These are phyloP conservation scores for Magallana gigas DNA, from an alignment of 1,140 invertebrate species.

Conservation along the genomic window DNA sequence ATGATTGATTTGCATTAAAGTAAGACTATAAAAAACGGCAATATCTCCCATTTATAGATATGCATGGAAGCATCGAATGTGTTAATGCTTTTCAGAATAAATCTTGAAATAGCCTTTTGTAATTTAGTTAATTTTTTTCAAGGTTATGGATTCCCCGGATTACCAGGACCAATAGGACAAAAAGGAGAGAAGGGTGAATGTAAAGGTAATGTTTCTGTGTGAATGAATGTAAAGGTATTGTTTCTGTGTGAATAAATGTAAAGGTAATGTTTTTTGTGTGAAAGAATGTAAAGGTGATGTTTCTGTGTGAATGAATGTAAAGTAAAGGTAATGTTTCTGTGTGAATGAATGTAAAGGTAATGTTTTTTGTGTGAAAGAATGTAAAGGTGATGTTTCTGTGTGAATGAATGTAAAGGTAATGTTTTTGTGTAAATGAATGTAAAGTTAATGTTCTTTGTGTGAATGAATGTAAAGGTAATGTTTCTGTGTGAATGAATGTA, in stretches of 20 bases:
- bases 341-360: no score
- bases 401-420: no score
- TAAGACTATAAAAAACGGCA: neutral
- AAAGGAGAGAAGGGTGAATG: slow-evolving; percentile 13
- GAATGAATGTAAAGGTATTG: neutral
- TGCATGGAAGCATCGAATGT: neutral
- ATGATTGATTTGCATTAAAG: slow-evolving; percentile 9
- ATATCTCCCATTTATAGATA: neutral
- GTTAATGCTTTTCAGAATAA: neutral
- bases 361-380: no score
- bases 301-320: no score
- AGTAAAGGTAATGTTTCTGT: no score
- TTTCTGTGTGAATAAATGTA: neutral
- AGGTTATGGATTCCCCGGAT: slow-evolving; percentile 8
- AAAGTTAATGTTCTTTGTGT: no score
- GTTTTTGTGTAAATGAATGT: no score
- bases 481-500: no score
- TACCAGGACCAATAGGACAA: neutral
- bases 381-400: no score
- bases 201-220: neutral
- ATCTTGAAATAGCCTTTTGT: neutral
- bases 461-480: no score
- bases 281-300: no score
- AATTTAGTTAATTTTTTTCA: neutral
- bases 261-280: no score